Evolutionary conservation across 2,888 invertebrate species (phyloP).

Genomic region (Julus scandinavius): DNA sequence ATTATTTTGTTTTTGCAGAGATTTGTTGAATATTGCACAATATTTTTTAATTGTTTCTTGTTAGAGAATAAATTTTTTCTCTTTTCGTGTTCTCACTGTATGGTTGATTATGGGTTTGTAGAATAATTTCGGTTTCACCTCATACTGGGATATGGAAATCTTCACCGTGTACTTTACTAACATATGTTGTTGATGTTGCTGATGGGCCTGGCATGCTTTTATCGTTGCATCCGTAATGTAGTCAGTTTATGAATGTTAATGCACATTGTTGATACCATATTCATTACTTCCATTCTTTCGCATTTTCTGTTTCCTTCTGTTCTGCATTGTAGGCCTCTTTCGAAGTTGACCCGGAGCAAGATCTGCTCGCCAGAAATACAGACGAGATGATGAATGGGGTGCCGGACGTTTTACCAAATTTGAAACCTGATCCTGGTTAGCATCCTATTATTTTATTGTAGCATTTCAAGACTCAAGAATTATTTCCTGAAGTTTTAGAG

Average conservation of each 20-base stretch:
- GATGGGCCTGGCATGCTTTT: conserved; percentile 25
- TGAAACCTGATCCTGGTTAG: background rate
- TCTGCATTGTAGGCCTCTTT: background rate
- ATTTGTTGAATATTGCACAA: background rate
- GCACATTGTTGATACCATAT: background rate
- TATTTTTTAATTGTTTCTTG: background rate
- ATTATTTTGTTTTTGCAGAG: background rate
- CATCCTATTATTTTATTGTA: background rate
- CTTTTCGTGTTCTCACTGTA: background rate
- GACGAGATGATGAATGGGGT: background rate
- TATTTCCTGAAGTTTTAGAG: too few relatives aligned
- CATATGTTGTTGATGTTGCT: background rate
- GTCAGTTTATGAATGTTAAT: background rate
- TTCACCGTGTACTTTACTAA: background rate
- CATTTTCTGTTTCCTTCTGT: background rate
- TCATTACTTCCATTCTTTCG: background rate
- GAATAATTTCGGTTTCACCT: background rate
- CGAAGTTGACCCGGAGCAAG: background rate
- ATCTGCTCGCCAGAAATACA: background rate
- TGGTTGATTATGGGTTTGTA: background rate
- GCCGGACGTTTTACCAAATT: background rate
- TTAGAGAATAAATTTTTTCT: conserved; percentile 11
- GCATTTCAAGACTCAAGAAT: too few relatives aligned
- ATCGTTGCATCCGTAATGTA: background rate
- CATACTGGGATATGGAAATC: background rate